Percentiles rank a stretch among this genome's conserved stretches.
phyloP scores from a whole-genome alignment of 2,113 vertebrate genomes.

The Poicephalus meyeri region DNA sequence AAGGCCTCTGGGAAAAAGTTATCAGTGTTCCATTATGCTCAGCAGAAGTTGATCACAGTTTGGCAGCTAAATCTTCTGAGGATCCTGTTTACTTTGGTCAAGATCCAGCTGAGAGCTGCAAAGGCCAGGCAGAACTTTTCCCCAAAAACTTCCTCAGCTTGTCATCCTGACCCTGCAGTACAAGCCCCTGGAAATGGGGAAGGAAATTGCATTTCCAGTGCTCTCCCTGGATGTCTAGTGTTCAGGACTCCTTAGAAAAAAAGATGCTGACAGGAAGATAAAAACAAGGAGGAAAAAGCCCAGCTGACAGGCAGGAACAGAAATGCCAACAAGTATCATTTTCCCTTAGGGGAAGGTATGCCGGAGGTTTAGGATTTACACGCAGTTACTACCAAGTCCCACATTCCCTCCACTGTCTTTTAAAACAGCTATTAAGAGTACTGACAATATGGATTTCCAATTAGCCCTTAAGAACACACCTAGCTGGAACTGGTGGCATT shows the following conservation, averaged over 20 bases:
- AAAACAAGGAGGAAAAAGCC: neutral
- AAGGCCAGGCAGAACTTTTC: neutral
- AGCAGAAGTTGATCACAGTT: neutral
- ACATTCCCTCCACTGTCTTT: neutral
- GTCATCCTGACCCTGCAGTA: neutral
- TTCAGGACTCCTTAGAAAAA: neutral
- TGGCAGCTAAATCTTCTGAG: neutral
- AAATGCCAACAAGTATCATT: neutral
- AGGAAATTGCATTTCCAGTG: constrained; percentile 8
- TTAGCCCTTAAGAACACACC: neutral
- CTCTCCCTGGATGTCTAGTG: neutral
- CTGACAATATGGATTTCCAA: neutral
- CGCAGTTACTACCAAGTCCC: neutral
- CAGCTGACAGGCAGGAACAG: neutral
- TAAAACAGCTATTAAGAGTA: neutral
- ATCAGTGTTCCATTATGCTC: neutral
- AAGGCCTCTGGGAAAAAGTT: neutral
- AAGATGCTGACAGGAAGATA: neutral
- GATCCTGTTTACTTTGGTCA: constrained; percentile 13
- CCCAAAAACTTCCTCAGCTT: neutral
- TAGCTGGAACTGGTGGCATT: neutral
- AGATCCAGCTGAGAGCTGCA: neutral
- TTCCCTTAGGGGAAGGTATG: neutral
- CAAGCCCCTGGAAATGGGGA: neutral
- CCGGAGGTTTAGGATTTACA: neutral